Evolutionary conservation across 2,113 vertebrate species (phyloP).

Genomic region (Xenopus borealis): DNA sequence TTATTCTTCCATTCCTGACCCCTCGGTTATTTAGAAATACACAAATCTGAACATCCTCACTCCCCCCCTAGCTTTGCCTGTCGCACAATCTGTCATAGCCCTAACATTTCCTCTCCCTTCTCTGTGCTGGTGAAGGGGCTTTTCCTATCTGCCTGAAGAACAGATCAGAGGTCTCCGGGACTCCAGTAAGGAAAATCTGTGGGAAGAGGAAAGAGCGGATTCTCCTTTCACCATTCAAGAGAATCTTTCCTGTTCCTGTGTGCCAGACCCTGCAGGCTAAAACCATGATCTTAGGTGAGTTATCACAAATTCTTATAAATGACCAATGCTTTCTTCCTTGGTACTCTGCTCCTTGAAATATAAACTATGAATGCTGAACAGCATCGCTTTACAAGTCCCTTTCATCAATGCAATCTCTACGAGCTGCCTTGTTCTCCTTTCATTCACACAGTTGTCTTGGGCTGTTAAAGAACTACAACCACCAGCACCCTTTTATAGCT

Average conservation of each 20-base stretch:
- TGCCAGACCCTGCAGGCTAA: conserved; percentile 19
- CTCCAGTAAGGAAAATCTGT: conserved; percentile 23
- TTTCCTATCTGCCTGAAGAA: conserved; percentile 31
- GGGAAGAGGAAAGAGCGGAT: conserved; percentile 15
- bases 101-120: conserved; percentile 40
- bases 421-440: too few relatives aligned
- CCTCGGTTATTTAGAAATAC: conserved; percentile 11
- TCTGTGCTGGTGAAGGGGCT: conserved; percentile 41
- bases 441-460: too few relatives aligned
- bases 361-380: background rate
- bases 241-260: conserved; percentile 6
- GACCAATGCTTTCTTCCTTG: background rate
- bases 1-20: background rate
- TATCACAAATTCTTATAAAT: conserved; percentile 5
- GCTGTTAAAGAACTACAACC: background rate
- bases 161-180: conserved; percentile 11
- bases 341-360: conserved; percentile 3
- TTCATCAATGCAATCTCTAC: too few relatives aligned
- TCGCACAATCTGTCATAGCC: conserved; percentile 42
- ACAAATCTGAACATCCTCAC: conserved; percentile 10
- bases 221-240: conserved; percentile 33
- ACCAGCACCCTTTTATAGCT: background rate
- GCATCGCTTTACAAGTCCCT: conserved; percentile 21
- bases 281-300: conserved; percentile 52
- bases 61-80: conserved; percentile 6